Evolutionary conservation across 2,888 invertebrate species (phyloP).

Genomic region (Nebria salina): DNA sequence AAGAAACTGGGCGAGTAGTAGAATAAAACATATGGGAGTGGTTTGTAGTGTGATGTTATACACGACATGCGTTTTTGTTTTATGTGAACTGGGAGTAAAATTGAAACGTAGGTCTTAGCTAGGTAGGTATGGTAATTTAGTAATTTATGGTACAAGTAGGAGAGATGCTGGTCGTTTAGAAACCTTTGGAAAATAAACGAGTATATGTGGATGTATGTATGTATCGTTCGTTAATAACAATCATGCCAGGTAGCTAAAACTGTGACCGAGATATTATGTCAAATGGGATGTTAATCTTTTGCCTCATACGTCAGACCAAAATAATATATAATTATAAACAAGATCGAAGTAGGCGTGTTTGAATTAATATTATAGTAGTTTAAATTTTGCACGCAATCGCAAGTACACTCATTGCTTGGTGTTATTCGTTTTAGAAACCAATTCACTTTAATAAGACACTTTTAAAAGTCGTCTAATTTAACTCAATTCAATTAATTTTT

Average conservation of each 20-base stretch:
- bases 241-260: constrained; percentile 15
- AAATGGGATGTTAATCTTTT: constrained; percentile 21
- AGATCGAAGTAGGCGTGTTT: background rate
- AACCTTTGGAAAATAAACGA: constrained; percentile 21
- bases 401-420: background rate
- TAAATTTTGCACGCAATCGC: background rate
- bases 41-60: constrained; percentile 3
- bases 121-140: background rate
- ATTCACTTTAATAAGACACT: too few species aligned
- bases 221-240: constrained; percentile 11
- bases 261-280: constrained; percentile 14
- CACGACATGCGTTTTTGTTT: background rate
- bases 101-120: background rate
- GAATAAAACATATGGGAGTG: constrained; percentile 22
- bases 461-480: too few species aligned
- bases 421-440: too few species aligned
- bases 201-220: background rate
- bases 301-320: constrained; percentile 8
- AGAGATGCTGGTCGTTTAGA: constrained; percentile 14
- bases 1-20: constrained; percentile 21
- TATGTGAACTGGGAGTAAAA: background rate
- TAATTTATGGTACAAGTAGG: constrained; percentile 14
- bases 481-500: too few species aligned
- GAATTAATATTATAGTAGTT: background rate
- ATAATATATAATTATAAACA: background rate